A percentile compares a stretch with the other conserved stretches of the same genome.
These are phyloP conservation scores for Talpa occidentalis DNA, from an alignment of 2,113 vertebrate genomes.

Conservation along the genomic window DNA sequence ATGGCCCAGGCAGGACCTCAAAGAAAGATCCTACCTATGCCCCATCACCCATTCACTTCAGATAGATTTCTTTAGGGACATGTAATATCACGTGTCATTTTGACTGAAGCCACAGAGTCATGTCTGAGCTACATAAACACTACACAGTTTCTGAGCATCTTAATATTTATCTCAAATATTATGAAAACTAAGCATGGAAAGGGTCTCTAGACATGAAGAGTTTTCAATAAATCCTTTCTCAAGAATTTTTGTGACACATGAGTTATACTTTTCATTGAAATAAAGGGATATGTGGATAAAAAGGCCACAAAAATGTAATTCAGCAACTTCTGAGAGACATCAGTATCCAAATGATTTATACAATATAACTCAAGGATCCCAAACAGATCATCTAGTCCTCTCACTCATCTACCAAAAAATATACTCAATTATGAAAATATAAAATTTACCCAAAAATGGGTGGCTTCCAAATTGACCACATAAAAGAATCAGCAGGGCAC, in stretches of 20 bases:
- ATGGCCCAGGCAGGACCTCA: not conserved
- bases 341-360: not conserved
- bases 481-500: not conserved
- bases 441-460: slow-evolving; percentile 6
- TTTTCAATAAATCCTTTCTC: slow-evolving; percentile 12
- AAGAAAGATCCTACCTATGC: not conserved
- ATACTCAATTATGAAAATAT: slow-evolving; percentile 27
- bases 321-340: not conserved
- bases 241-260: slow-evolving; percentile 4
- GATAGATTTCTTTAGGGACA: not conserved
- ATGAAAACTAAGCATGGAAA: slow-evolving; percentile 23
- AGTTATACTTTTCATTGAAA: not conserved
- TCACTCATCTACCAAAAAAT: not conserved
- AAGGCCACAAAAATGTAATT: not conserved
- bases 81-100: not conserved
- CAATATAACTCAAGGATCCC: not conserved
- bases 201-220: slow-evolving; percentile 14
- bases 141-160: not conserved
- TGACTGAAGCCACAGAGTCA: not conserved
- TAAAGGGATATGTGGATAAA: not conserved
- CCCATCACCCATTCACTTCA: not conserved
- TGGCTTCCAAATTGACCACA: not conserved
- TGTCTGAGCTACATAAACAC: slow-evolving; percentile 35
- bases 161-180: slow-evolving; percentile 55
- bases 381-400: not conserved